Evolutionary conservation across 2,888 invertebrate genomes (phyloP).

Genomic region (Agrotis exclamationis): DNA sequence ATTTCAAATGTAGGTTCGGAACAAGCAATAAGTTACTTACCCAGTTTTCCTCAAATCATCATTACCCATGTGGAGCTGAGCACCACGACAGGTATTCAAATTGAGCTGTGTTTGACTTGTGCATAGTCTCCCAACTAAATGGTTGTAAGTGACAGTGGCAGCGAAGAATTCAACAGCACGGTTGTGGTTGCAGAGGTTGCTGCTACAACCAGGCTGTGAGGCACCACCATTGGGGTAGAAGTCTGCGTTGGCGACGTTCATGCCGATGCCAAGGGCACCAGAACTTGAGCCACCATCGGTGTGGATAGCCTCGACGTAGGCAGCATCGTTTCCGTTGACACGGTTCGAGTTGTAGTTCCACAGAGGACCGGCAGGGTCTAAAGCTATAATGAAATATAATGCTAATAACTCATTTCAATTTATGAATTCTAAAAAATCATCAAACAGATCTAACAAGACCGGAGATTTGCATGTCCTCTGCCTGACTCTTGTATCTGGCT

Average conservation of each 20-base stretch:
- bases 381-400: conserved; percentile 19
- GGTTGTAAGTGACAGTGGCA: conserved; percentile 72
- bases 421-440: too few relatives aligned
- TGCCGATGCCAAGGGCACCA: conserved; percentile 85
- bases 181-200: conserved; percentile 75
- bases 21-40: background rate
- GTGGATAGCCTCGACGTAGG: conserved; percentile 80
- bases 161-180: conserved; percentile 77
- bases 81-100: conserved; percentile 72
- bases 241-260: conserved; percentile 87
- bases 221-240: conserved; percentile 91
- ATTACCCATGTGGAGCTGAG: conserved; percentile 73
- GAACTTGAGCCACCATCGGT: conserved; percentile 67
- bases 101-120: conserved; percentile 64
- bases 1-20: background rate
- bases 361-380: conserved; percentile 68
- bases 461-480: too few relatives aligned
- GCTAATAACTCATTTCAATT: too few relatives aligned
- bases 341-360: conserved; percentile 73
- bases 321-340: conserved; percentile 75
- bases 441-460: too few relatives aligned
- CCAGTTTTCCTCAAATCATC: conserved; percentile 69
- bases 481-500: too few relatives aligned
- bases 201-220: conserved; percentile 76
- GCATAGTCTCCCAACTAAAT: conserved; percentile 73